Percentiles rank a stretch among this genome's conserved stretches.
Evolutionary conservation across 2,113 vertebrate species (phyloP).

Genomic region (Scatophagus argus): DNA sequence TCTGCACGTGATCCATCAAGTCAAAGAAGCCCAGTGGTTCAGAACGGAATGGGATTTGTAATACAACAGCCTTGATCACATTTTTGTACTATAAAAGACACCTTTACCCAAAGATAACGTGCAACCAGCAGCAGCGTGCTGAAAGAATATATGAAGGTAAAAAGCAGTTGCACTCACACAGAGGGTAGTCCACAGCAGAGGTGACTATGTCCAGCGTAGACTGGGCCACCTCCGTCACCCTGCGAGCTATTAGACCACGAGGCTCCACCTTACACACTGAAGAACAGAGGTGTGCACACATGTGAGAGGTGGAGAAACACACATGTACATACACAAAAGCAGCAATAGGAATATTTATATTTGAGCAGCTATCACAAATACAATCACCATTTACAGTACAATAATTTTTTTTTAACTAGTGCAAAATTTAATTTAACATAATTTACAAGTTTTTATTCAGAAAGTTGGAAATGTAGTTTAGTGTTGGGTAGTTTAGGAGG

Average conservation of each 20-base stretch:
- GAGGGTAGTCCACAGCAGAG: slow-evolving; percentile 86
- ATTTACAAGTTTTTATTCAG: background rate
- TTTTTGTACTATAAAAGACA: background rate
- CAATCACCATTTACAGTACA: background rate
- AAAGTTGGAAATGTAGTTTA: background rate
- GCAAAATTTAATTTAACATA: background rate
- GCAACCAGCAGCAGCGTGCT: background rate
- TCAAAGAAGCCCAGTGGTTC: background rate
- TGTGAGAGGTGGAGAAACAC: background rate
- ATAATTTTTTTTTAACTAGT: background rate
- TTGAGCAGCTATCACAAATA: background rate
- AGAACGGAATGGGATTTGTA: background rate
- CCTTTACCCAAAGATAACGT: background rate
- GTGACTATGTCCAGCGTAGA: slow-evolving; percentile 84
- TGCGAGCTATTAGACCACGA: slow-evolving; percentile 84
- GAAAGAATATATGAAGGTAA: background rate
- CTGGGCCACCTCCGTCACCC: slow-evolving; percentile 86
- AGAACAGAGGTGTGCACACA: background rate
- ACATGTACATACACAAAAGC: background rate
- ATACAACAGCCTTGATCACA: background rate
- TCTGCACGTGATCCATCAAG: background rate
- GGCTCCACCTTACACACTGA: slow-evolving; percentile 78
- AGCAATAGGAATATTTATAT: background rate
- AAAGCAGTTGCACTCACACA: slow-evolving; percentile 79
- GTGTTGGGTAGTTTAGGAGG: background rate